phyloP scores from a whole-genome alignment of 2,113 vertebrate genomes.

The Diglossa brunneiventris region DNA sequence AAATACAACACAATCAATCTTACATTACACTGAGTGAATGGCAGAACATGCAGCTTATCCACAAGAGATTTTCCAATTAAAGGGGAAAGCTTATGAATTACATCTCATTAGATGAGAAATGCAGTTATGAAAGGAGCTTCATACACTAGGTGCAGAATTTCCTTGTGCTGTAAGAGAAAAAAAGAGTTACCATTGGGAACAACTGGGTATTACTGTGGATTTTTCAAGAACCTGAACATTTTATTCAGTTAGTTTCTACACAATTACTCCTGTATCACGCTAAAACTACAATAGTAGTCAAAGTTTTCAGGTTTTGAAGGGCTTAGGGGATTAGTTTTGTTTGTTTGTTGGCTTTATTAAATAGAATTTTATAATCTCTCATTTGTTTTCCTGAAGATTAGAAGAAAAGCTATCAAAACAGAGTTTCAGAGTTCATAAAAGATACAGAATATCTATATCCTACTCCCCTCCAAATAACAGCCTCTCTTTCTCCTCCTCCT shows the following conservation, averaged over 20 bases:
- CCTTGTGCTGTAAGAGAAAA: not conserved
- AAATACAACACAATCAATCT: constrained; percentile 28
- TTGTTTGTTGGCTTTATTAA: not conserved
- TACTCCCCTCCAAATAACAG: not conserved
- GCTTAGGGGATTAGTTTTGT: not conserved
- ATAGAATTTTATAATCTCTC: not conserved
- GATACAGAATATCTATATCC: not conserved
- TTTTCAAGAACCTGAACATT: not conserved
- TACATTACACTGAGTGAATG: constrained; percentile 35
- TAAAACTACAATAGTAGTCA: not conserved
- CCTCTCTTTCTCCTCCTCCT: not conserved
- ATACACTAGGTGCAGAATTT: constrained; percentile 25
- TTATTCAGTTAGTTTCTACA: not conserved
- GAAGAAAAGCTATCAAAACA: not conserved
- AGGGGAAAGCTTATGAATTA: constrained; percentile 47
- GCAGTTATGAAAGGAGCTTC: constrained; percentile 31
- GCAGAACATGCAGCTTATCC: constrained; percentile 37
- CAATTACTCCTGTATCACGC: not conserved
- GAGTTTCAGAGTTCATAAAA: not conserved
- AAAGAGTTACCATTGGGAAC: constrained; percentile 2
- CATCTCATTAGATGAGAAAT: constrained; percentile 52
- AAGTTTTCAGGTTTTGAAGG: not conserved
- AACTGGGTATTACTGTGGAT: not conserved
- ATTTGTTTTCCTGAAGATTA: not conserved
- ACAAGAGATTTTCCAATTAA: constrained; percentile 61